Conservation (phyloP, 2,797 vertebrate genomes). For the Dendrocincla fuliginosa region DNA sequence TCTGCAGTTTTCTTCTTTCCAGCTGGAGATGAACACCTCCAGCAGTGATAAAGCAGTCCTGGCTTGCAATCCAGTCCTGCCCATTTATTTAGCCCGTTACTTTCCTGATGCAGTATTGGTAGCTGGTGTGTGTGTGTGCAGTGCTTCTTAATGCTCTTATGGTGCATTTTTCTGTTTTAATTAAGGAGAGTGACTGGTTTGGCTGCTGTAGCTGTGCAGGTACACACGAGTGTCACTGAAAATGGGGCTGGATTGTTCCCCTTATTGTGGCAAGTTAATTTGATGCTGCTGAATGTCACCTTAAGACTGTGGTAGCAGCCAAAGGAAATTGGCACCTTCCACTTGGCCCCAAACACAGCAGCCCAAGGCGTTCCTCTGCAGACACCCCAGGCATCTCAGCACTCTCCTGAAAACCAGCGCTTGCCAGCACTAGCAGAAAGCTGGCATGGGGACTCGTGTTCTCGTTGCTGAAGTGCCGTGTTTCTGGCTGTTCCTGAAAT, state of each 20-base stretch:
- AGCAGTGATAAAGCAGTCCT: not conserved
- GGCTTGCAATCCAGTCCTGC: not conserved
- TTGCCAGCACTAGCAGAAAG: not conserved
- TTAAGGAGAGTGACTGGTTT: not conserved
- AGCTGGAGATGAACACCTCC: not conserved
- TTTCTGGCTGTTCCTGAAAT: not conserved
- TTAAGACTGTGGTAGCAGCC: not conserved
- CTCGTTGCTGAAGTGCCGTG: rapidly evolving
- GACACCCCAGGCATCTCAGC: rapidly evolving
- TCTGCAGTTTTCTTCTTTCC: not conserved
- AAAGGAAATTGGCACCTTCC: not conserved
- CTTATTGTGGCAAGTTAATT: not conserved
- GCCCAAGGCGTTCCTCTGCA: rapidly evolving
- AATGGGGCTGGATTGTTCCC: not conserved
- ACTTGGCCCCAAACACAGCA: not conserved
- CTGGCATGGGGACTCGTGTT: not conserved
- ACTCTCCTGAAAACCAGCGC: not conserved
- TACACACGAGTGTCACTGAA: not conserved
- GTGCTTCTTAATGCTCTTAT: not conserved
- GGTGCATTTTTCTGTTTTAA: not conserved
- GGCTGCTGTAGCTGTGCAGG: not conserved
- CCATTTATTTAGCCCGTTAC: not conserved
- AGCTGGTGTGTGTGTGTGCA: not conserved
- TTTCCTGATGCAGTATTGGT: not conserved
- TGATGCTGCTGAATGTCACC: rapidly evolving